These are phyloP conservation scores for Gryllus longicercus DNA, from an alignment of 2,888 invertebrate genomes.

Conservation along the genomic window DNA sequence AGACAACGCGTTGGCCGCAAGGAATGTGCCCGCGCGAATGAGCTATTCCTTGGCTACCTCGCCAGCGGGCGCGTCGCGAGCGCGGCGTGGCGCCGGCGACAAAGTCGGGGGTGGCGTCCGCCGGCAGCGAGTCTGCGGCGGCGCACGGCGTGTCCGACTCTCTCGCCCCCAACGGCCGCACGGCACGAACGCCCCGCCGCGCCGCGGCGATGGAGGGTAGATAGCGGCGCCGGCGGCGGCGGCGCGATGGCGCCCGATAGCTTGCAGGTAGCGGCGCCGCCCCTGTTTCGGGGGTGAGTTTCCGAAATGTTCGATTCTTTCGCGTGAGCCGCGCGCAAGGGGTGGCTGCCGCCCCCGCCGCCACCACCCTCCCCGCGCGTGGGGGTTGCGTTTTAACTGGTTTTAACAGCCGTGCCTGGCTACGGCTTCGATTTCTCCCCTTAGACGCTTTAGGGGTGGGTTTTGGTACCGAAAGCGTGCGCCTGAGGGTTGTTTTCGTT, in stretches of 20 bases:
- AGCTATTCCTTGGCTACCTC: too few relatives aligned
- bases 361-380: too few relatives aligned
- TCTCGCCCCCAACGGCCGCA: neutral
- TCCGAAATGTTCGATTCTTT: constrained; percentile 17
- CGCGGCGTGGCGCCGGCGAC: too few relatives aligned
- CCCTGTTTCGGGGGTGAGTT: neutral
- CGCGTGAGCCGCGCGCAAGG: neutral
- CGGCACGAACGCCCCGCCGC: neutral
- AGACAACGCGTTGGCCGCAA: too few relatives aligned
- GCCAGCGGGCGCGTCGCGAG: too few relatives aligned
- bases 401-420: constrained; percentile 17
- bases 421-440: neutral
- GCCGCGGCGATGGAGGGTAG: neutral
- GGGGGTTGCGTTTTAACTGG: neutral
- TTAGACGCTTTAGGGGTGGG: neutral
- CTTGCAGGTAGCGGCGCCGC: neutral
- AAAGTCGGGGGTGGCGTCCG: too few relatives aligned
- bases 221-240: neutral
- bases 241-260: constrained; percentile 17
- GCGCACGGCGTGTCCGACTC: neutral
- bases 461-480: neutral
- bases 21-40: too few relatives aligned
- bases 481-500: too few relatives aligned
- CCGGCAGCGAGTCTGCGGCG: too few relatives aligned
- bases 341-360: too few relatives aligned